phyloP scores from a whole-genome alignment of 2,113 vertebrate species.

The Erythrocercus mccallii region DNA sequence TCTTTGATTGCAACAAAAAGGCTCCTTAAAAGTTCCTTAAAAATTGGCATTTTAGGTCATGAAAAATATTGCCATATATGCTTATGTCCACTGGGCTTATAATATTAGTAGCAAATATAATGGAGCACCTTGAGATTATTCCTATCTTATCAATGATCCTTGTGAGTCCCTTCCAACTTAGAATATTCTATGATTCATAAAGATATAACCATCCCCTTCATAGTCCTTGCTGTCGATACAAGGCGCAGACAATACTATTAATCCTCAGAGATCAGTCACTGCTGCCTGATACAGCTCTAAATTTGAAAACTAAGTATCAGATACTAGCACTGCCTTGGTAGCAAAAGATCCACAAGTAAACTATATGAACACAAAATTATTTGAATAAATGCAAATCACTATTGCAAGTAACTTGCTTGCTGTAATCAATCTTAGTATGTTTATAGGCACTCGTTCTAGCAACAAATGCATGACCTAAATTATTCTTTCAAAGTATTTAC shows the following conservation, averaged over 20 bases:
- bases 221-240: neutral
- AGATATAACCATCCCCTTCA: neutral
- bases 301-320: neutral
- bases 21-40: neutral
- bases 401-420: neutral
- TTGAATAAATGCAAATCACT: neutral
- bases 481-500: neutral
- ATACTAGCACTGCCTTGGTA: neutral
- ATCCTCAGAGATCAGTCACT: neutral
- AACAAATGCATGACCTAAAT: neutral
- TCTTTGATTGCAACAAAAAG: neutral
- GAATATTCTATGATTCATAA: neutral
- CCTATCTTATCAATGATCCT: neutral
- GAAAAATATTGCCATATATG: neutral
- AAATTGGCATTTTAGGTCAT: neutral
- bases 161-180: neutral
- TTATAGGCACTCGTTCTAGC: neutral
- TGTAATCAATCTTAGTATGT: neutral
- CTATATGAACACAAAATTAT: neutral
- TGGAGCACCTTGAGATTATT: neutral
- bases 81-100: neutral
- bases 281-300: neutral
- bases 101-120: neutral
- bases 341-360: neutral
- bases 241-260: neutral